These are phyloP conservation scores for Pseudonaja textilis DNA, from an alignment of 2,113 vertebrate genomes.

Conservation along the genomic window DNA sequence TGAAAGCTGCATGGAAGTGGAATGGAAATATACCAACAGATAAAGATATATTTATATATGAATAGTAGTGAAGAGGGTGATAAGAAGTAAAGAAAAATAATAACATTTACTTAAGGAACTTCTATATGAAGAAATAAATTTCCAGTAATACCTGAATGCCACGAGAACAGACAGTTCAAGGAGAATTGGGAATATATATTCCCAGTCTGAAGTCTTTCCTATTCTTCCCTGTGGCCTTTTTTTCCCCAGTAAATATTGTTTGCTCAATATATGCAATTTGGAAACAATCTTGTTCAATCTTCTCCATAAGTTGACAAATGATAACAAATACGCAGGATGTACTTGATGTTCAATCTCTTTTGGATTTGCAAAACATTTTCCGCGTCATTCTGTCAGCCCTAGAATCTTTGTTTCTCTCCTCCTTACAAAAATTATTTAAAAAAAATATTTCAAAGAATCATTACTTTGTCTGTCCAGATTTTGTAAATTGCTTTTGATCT, in stretches of 20 bases:
- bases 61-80: not conserved
- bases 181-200: not conserved
- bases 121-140: not conserved
- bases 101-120: not conserved
- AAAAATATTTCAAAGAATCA: not conserved
- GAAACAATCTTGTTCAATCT: not conserved
- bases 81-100: not conserved
- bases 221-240: not conserved
- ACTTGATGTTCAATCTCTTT: not conserved
- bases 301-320: not conserved
- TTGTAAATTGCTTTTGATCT: not conserved
- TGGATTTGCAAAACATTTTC: not conserved
- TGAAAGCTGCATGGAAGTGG: no score
- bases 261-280: not conserved
- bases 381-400: not conserved
- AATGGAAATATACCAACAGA: no score
- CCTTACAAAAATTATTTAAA: not conserved
- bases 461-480: not conserved
- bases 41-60: no score
- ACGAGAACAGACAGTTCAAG: not conserved
- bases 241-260: not conserved
- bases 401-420: not conserved
- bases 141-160: not conserved
- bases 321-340: not conserved
- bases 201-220: not conserved